Base-by-base conservation (phyloP, 1,140 invertebrate genomes). In the Pseudomyrmex cubaensis region DNA sequence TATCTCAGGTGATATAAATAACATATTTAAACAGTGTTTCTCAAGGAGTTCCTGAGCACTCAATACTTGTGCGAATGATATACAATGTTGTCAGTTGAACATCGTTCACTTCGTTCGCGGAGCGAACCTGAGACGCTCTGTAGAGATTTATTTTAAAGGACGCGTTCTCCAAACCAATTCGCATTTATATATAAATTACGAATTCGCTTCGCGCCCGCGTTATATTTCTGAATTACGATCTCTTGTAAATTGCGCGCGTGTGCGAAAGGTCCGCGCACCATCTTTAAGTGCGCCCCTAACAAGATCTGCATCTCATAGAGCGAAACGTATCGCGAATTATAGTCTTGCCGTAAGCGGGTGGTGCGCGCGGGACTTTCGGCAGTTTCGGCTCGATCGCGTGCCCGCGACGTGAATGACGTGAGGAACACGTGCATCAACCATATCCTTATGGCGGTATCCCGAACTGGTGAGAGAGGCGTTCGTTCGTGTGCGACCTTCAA, bases 401-500 rank as follows among this genome's bases (percentile, higher is more conserved):
- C 35, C 35, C 35, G 35, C 35, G 35, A 10, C 10, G 1, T 10
- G 17, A 17, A 20, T 59, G 12, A 84, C 67, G 84, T 84, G 84
- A 91, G 10, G 88, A 88, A 84, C 82, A 72, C 72, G 46, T 84
- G 75, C 70, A 87, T 85, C 83, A 64, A 54, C 82, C 56, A 77
- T 62, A 80, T 72, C 69, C 59, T 35, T 35, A 35, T 7, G 5
- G 35, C 35, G 35, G 35, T 35, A 7, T 35, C 35, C 35, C 35
- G 35, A 35, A 35, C 5, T 35, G 64, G 69, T 72, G 73, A 82
- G 22, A 22, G 59, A 87, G 64, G 52, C 69, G 63, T 46, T 62
- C 59, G 64, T 75, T 78, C 80, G 52, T 35, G 62, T 85, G 87
- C 90, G 92, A 92, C 91, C 91, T 92, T 92, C 91, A 91, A 92